Conservation (phyloP, 2,113 vertebrate species). For the Macrotis lagotis region DNA sequence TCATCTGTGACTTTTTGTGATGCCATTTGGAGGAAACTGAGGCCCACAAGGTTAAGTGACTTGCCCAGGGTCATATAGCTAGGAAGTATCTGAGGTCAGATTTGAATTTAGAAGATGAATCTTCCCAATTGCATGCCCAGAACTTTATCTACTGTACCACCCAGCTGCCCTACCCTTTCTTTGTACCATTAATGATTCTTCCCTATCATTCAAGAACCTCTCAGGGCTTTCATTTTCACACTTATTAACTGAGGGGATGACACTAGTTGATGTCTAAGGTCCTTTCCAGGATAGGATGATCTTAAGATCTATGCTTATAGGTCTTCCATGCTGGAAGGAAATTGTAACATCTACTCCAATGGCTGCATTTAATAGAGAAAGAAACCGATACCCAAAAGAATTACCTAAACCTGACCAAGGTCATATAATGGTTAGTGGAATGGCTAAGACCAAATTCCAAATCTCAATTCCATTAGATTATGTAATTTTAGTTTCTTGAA, state of each 20-base stretch:
- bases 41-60: neutral
- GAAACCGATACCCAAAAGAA: slow-evolving; percentile 12
- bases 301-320: neutral
- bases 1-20: neutral
- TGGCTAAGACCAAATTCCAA: neutral
- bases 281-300: neutral
- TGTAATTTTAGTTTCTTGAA: neutral
- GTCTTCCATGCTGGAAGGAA: neutral
- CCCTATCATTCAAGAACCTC: neutral
- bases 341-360: neutral
- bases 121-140: neutral
- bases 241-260: neutral
- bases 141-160: neutral
- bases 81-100: neutral
- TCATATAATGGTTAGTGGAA: neutral
- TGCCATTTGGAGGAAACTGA: neutral
- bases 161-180: neutral
- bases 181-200: neutral
- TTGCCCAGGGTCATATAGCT: neutral
- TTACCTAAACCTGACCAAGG: neutral
- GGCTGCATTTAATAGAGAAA: neutral
- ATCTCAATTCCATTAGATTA: neutral
- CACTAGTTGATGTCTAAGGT: neutral
- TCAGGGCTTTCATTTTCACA: neutral
- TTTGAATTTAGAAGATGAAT: neutral